Evolutionary conservation across 2,113 vertebrate species (phyloP), one percentile per base, ranked within the genome.

Genomic region (Sturnus vulgaris): DNA sequence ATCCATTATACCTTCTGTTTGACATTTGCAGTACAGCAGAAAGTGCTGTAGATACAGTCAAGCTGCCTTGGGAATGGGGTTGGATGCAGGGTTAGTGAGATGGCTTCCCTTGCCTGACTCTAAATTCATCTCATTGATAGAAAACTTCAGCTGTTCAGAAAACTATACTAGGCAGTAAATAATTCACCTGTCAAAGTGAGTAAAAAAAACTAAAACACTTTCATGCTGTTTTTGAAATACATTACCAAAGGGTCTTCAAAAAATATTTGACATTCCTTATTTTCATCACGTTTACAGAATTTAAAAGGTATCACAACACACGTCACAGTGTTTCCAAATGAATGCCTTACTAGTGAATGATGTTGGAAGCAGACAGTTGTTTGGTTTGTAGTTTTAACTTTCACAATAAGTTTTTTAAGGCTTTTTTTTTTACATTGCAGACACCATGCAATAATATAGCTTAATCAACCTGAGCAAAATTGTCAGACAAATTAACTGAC

Each of bases 1-100:
- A 98, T 97, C 97, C 97, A 98, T 98, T 98, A 98, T 93, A 97
- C 97, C 92, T 97, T 96, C 97, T 98, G 96, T 97, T 97, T 98
- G 97, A 97, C 98, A 98, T 97, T 97, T 98, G 97, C 96, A 97
- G 97, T 97, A 97, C 96, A 97, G 97, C 97, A 96, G 95, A 97
- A 97, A 98, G 97, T 93, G 96, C 96, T 97, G 98, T 98, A 98
- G 98, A 98, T 98, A 97, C 97, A 98, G 97, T 98, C 97, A 97
- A 96, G 95, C 69, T 97, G 96, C 97, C 97, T 96, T 94, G 97
- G 98, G 97, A 98, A 97, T 64, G 71, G 85, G 96, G 93, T 86
- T 97, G 92, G 96, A 97, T 92, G 93, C 95, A 92, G 95, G 96
- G 97, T 97, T 97, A 97, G 97, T 96, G 87, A 95, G 96, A 97